These are phyloP conservation scores for Sarcophaga variegata DNA, from an alignment of 2,888 invertebrate genomes.

Conservation along the genomic window DNA sequence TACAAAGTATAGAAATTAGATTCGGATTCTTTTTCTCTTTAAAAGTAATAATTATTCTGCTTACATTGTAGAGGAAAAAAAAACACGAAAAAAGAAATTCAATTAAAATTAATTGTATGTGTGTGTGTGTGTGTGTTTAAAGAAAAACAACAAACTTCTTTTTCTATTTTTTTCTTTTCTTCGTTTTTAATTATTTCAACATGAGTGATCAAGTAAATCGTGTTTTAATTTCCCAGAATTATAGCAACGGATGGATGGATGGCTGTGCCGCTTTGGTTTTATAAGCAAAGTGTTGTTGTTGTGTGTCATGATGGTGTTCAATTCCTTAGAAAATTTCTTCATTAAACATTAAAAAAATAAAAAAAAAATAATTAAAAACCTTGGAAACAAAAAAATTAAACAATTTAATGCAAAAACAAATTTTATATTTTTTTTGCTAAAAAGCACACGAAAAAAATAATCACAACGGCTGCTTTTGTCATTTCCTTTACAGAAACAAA, in stretches of 20 bases:
- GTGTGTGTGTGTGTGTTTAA: slow-evolving; percentile 37
- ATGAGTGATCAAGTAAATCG: slow-evolving; percentile 67
- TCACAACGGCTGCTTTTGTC: neutral
- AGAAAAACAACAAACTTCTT: slow-evolving; percentile 4
- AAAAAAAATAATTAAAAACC: neutral
- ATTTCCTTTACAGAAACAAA: slow-evolving; percentile 6
- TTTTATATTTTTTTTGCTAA: neutral
- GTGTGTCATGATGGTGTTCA: neutral
- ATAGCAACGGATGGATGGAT: slow-evolving; percentile 56
- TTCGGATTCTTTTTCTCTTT: no score
- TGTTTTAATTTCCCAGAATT: slow-evolving; percentile 67
- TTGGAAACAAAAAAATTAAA: neutral
- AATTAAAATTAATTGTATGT: neutral
- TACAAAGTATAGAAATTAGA: no score
- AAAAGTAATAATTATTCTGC: no score
- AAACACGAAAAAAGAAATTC: no score
- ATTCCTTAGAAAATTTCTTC: slow-evolving; percentile 53
- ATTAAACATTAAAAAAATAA: neutral
- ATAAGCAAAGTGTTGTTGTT: neutral
- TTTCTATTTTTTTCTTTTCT: slow-evolving; percentile 10
- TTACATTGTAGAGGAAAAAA: no score
- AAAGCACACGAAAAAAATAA: neutral
- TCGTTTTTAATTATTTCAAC: slow-evolving; percentile 66
- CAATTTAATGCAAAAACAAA: neutral
- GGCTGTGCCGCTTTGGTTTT: slow-evolving; percentile 7